Conservation (phyloP, 2,888 invertebrate species). For the Scrobipalpa atriplicella region DNA sequence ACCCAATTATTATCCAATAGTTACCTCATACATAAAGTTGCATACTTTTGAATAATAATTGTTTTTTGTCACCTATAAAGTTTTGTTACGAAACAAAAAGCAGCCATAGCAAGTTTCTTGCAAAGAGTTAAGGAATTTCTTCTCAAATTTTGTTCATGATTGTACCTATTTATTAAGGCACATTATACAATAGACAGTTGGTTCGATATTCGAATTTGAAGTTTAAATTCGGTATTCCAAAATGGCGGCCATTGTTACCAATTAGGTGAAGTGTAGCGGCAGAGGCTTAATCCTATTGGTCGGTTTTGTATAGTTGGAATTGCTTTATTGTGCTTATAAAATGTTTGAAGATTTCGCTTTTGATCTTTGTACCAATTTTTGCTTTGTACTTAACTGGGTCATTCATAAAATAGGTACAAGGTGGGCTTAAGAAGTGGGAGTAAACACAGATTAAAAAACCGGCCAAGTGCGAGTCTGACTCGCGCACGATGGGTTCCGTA, state of each 20-base stretch:
- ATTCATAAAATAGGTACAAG: neutral
- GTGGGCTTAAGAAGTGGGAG: neutral
- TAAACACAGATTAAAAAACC: neutral
- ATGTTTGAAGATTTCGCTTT: slow-evolving; percentile 20
- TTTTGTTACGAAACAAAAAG: too few relatives aligned
- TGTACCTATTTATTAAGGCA: slow-evolving; percentile 38
- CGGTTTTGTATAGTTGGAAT: slow-evolving; percentile 50
- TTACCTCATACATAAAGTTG: too few relatives aligned
- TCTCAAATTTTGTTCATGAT: slow-evolving; percentile 31
- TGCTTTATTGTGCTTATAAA: slow-evolving; percentile 38
- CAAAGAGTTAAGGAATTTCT: neutral
- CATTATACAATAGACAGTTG: slow-evolving; percentile 32
- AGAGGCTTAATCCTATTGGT: slow-evolving; percentile 61
- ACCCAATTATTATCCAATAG: too few relatives aligned
- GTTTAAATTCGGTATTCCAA: slow-evolving; percentile 54
- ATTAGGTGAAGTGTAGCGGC: slow-evolving; percentile 63
- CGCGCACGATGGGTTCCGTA: too few relatives aligned
- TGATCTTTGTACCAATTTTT: slow-evolving; percentile 27
- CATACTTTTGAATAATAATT: too few relatives aligned
- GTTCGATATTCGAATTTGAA: slow-evolving; percentile 49
- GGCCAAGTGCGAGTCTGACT: too few relatives aligned
- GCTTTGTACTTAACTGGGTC: slow-evolving; percentile 18
- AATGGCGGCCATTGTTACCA: slow-evolving; percentile 63
- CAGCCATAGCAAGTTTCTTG: too few relatives aligned
- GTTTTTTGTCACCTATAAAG: too few relatives aligned